Evolutionary conservation across 2,113 vertebrate genomes (phyloP).

Genomic region (Syrmaticus mikado): DNA sequence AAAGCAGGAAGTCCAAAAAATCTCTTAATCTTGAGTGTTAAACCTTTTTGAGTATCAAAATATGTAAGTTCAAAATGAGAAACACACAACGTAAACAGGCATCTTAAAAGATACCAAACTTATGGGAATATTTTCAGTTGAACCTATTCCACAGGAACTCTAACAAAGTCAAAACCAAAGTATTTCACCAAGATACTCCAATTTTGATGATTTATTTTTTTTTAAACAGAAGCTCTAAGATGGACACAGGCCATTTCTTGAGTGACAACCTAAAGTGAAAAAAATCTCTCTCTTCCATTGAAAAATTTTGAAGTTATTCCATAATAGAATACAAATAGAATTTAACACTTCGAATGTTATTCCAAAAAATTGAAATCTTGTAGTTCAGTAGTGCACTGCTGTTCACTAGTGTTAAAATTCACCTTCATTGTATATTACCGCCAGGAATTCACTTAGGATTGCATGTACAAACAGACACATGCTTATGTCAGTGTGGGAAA

Average conservation of each 20-base stretch:
- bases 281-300: neutral
- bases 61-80: neutral
- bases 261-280: neutral
- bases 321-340: neutral
- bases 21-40: neutral
- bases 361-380: neutral
- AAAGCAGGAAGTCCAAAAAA: conserved; percentile 47
- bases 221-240: neutral
- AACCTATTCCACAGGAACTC: neutral
- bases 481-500: neutral
- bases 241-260: neutral
- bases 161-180: neutral
- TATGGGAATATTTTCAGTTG: neutral
- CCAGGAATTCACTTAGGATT: neutral
- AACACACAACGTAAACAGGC: neutral
- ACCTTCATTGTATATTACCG: neutral
- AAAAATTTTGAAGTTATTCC: neutral
- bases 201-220: neutral
- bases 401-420: neutral
- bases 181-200: neutral
- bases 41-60: neutral
- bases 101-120: neutral
- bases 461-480: rapidly evolving
- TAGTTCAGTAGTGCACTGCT: neutral
- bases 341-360: neutral